These are phyloP conservation scores for Campylorhamphus procurvoides DNA, from an alignment of 2,113 vertebrate species.

Conservation along the genomic window DNA sequence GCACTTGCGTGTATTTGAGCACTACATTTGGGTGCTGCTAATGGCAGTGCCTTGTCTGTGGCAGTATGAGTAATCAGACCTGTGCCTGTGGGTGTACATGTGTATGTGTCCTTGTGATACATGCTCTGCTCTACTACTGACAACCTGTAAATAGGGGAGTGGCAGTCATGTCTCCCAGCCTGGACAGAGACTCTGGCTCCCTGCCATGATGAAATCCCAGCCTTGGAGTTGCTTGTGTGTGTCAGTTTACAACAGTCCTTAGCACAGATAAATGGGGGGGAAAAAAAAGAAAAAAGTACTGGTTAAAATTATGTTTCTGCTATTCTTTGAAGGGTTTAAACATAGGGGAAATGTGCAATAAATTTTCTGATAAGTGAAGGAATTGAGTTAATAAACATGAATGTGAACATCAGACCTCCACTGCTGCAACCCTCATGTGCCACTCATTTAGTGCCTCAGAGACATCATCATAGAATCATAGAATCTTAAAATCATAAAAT, in stretches of 20 bases:
- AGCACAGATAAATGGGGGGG: not conserved
- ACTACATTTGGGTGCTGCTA: not conserved
- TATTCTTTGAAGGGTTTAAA: not conserved
- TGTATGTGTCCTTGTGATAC: no score
- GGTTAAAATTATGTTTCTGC: not conserved
- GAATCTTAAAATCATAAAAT: not conserved
- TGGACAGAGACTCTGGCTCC: not conserved
- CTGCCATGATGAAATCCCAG: not conserved
- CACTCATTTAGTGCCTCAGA: not conserved
- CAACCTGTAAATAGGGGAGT: not conserved
- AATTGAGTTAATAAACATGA: not conserved
- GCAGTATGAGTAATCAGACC: rapidly evolving
- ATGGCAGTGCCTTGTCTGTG: not conserved
- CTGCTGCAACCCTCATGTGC: not conserved
- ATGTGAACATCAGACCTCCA: not conserved
- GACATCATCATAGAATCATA: not conserved
- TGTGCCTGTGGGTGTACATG: not conserved
- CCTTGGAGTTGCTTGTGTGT: not conserved
- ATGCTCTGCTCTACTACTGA: not conserved
- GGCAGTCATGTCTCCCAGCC: rapidly evolving
- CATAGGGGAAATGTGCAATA: not conserved
- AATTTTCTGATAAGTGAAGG: not conserved
- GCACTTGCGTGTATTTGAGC: not conserved
- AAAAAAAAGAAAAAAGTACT: no score
- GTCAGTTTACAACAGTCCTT: not conserved